These are phyloP conservation scores for Nematostella vectensis DNA, from an alignment of 92 coral and sea anemone species.

Conservation along the genomic window DNA sequence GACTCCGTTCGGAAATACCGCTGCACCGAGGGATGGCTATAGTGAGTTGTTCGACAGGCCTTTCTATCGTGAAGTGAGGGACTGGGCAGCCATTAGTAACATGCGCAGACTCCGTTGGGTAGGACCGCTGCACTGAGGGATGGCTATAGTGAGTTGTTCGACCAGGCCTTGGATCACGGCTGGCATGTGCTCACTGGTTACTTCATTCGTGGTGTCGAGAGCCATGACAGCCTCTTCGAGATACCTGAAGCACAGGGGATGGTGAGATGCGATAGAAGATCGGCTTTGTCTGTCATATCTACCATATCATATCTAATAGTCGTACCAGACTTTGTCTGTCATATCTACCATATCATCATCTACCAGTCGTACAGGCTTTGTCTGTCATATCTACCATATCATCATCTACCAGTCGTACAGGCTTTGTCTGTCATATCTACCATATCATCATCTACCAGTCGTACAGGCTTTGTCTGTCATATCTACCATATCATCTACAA, in stretches of 20 bases:
- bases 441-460: no score
- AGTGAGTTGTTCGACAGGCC: slow-evolving; percentile 65
- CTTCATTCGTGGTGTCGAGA: slow-evolving; percentile 58
- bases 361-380: no score
- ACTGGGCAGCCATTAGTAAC: slow-evolving; percentile 85
- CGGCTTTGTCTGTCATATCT: no score
- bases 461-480: no score
- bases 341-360: no score
- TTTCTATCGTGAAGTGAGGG: slow-evolving; percentile 68
- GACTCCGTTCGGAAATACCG: slow-evolving; percentile 45
- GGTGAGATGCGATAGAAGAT: not conserved
- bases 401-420: no score
- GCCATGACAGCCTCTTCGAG: slow-evolving; percentile 78
- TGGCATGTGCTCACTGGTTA: slow-evolving; percentile 84
- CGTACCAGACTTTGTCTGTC: no score
- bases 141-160: slow-evolving; percentile 58
- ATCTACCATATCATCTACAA: no score
- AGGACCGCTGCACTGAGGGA: slow-evolving; percentile 41
- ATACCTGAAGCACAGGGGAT: slow-evolving; percentile 35
- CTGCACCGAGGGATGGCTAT: slow-evolving; percentile 38
- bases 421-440: no score
- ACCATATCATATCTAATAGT: no score
- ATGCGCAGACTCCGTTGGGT: slow-evolving; percentile 53
- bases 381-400: no score
- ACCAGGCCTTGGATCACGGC: slow-evolving; percentile 61